These are phyloP conservation scores for Cheilosia vernalis DNA, from an alignment of 2,888 invertebrate species.

Conservation along the genomic window DNA sequence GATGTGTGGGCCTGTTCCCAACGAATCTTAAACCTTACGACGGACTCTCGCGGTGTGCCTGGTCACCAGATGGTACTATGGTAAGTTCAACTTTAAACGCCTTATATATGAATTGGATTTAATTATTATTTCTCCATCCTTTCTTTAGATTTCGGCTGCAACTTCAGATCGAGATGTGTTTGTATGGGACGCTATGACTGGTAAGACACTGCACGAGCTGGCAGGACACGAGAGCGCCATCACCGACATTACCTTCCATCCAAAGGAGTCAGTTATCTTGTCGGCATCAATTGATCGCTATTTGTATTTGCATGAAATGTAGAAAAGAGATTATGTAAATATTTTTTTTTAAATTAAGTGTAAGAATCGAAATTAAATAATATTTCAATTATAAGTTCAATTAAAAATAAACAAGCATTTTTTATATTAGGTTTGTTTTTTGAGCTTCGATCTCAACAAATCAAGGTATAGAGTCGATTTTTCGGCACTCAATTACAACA, in stretches of 20 bases:
- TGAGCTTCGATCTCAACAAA: no score
- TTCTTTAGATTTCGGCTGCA: slow-evolving; percentile 80
- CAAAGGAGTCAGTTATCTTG: slow-evolving; percentile 94
- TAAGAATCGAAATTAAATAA: no score
- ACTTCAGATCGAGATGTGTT: slow-evolving; percentile 5
- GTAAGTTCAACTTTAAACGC: slow-evolving; percentile 83
- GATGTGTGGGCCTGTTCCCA: slow-evolving; percentile 95
- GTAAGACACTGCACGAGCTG: slow-evolving; percentile 5
- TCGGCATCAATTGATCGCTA: slow-evolving; percentile 98
- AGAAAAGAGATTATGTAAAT: background rate
- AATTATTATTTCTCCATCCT: slow-evolving; percentile 75
- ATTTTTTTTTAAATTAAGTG: no score
- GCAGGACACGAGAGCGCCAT: slow-evolving; percentile 49
- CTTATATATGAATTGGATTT: background rate
- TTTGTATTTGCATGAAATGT: slow-evolving; percentile 91
- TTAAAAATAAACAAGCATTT: no score
- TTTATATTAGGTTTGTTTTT: no score
- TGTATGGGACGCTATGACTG: background rate
- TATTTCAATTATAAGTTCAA: no score
- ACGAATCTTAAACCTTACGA: slow-evolving; percentile 99
- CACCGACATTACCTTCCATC: slow-evolving; percentile 94
- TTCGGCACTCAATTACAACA: no score
- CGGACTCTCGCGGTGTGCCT: slow-evolving; percentile 94
- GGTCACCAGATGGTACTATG: slow-evolving; percentile 97
- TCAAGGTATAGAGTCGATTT: no score